Evolutionary conservation across 2,113 vertebrate species (phyloP).

Genomic region (Ageneiosus marmoratus): DNA sequence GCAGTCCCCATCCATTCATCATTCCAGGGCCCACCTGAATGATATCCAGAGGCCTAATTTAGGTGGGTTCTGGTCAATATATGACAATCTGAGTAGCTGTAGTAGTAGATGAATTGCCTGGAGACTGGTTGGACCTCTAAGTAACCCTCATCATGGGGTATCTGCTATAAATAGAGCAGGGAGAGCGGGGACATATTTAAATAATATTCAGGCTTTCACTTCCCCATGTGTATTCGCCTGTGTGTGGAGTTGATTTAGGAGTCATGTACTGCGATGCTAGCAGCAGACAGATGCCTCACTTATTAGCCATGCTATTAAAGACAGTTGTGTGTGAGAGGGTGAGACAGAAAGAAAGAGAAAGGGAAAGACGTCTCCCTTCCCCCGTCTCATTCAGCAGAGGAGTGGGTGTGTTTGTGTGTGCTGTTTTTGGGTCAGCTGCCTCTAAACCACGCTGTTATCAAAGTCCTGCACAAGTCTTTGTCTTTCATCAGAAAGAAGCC

Average conservation of each 20-base stretch:
- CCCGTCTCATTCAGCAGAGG: slow-evolving; percentile 6
- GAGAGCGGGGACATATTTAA: slow-evolving; percentile 19
- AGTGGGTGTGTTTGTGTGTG: neutral
- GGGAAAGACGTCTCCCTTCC: neutral
- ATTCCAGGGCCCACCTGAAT: neutral
- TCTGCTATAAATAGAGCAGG: slow-evolving; percentile 40
- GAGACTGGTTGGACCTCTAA: slow-evolving; percentile 39
- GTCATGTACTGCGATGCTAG: slow-evolving; percentile 47
- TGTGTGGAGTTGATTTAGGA: slow-evolving; percentile 29
- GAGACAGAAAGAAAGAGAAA: neutral
- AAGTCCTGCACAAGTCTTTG: slow-evolving; percentile 45
- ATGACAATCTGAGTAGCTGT: neutral
- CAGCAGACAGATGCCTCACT: slow-evolving; percentile 47
- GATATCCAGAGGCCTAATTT: slow-evolving; percentile 17
- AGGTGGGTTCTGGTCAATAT: slow-evolving; percentile 33
- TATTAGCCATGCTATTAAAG: slow-evolving; percentile 49
- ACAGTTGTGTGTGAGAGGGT: slow-evolving; percentile 25
- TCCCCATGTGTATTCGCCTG: neutral
- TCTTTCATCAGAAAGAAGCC: slow-evolving; percentile 54
- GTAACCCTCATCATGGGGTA: slow-evolving; percentile 60
- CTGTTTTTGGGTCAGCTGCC: slow-evolving; percentile 52
- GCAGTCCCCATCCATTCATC: slow-evolving; percentile 8
- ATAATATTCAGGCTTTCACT: slow-evolving; percentile 21
- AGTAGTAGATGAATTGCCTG: slow-evolving; percentile 23
- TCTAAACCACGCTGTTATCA: slow-evolving; percentile 45